Percentiles rank a stretch among this genome's conserved stretches.
These are phyloP conservation scores for Chalcis sispes DNA, from an alignment of 2,888 invertebrate species.

Conservation along the genomic window DNA sequence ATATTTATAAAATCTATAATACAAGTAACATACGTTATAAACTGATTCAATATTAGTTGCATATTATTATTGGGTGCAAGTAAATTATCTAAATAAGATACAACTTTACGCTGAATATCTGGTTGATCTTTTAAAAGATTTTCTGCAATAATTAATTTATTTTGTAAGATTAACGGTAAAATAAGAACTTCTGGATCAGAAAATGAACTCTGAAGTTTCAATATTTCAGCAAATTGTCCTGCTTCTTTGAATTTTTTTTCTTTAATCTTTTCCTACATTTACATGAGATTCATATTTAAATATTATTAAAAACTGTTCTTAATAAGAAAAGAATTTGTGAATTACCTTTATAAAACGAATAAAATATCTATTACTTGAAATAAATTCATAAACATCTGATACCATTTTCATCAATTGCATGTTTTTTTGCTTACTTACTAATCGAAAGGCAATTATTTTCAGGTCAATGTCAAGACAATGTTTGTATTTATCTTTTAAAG, in stretches of 20 bases:
- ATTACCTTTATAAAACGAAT: conserved; percentile 71
- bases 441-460: conserved; percentile 85
- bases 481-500: conserved; percentile 74
- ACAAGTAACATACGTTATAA: conserved; percentile 77
- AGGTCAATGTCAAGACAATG: conserved; percentile 77
- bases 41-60: conserved; percentile 78
- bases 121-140: conserved; percentile 84
- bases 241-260: conserved; percentile 85
- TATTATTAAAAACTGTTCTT: background rate
- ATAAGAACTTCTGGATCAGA: conserved; percentile 82
- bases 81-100: conserved; percentile 84
- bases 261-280: conserved; percentile 78
- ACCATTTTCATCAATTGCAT: conserved; percentile 81
- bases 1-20: conserved; percentile 38
- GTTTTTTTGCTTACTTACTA: conserved; percentile 83
- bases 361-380: conserved; percentile 80
- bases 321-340: background rate
- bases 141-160: conserved; percentile 86
- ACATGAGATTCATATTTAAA: conserved; percentile 17
- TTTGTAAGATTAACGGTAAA: conserved; percentile 88
- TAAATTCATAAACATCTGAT: conserved; percentile 81
- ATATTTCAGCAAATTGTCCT: conserved; percentile 82
- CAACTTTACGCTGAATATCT: conserved; percentile 81
- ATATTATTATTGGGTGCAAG: conserved; percentile 81
- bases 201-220: conserved; percentile 83